Percentiles rank a stretch among this genome's conserved stretches.
phyloP scores from a whole-genome alignment of 2,113 vertebrate species.

The Larimichthys polyactis region DNA sequence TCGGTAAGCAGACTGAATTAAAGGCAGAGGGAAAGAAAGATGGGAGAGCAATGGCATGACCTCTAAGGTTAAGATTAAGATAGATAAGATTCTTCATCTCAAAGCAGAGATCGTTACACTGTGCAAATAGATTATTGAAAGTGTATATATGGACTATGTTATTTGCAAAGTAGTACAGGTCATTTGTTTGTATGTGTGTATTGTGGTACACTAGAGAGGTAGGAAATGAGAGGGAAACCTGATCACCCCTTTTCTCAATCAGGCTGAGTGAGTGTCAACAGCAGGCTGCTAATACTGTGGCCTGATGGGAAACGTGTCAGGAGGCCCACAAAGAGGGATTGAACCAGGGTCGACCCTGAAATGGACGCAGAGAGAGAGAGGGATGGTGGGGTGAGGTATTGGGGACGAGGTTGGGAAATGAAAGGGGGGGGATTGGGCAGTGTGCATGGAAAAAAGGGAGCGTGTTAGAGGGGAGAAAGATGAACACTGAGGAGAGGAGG shows the following conservation, averaged over 20 bases:
- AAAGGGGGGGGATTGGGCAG: constrained; percentile 38
- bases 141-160: not conserved
- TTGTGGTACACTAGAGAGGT: constrained; percentile 35
- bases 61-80: constrained; percentile 27
- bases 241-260: constrained; percentile 59
- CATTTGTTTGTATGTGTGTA: constrained; percentile 26
- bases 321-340: constrained; percentile 66
- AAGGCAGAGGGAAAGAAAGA: constrained; percentile 30
- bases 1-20: constrained; percentile 24
- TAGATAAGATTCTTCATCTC: not conserved
- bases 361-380: constrained; percentile 43
- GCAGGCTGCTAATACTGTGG: constrained; percentile 68
- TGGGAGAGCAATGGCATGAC: constrained; percentile 20
- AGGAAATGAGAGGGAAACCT: constrained; percentile 66
- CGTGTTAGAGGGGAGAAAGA: constrained; percentile 16
- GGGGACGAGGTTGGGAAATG: constrained; percentile 42
- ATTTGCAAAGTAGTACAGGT: constrained; percentile 16
- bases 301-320: constrained; percentile 79
- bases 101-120: constrained; percentile 7
- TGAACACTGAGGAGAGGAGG: constrained; percentile 36
- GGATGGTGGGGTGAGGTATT: not conserved
- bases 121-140: not conserved
- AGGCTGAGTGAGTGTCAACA: constrained; percentile 73
- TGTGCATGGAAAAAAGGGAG: constrained; percentile 4
- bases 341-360: constrained; percentile 57